phyloP scores from a whole-genome alignment of 2,113 vertebrate species.

The Talpa occidentalis region DNA sequence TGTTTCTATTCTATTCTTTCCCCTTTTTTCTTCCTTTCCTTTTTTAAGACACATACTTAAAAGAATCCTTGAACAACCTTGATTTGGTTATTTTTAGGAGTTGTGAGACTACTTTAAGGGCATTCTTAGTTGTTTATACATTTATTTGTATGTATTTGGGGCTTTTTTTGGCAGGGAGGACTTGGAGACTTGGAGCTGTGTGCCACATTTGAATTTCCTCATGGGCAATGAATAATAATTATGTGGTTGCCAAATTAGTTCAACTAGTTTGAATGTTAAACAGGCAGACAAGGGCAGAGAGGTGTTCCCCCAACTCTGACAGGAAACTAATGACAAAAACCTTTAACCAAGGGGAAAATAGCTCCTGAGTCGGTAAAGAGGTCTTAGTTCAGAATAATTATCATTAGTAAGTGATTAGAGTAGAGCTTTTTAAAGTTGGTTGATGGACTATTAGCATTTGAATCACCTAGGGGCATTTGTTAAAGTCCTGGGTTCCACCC shows the following conservation, averaged over 20 bases:
- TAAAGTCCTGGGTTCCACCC: neutral
- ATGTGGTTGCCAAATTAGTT: conserved; percentile 10
- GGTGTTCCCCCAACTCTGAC: neutral
- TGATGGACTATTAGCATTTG: conserved; percentile 32
- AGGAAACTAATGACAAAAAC: conserved; percentile 44
- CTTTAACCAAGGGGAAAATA: conserved; percentile 3
- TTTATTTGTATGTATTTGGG: neutral
- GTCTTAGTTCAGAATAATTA: conserved; percentile 44
- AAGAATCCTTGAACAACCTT: neutral
- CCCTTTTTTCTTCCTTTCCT: neutral
- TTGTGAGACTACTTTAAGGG: neutral
- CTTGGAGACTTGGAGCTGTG: neutral
- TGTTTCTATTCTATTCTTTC: neutral
- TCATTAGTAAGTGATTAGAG: conserved; percentile 1
- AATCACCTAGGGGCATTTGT: neutral
- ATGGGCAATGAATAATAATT: conserved; percentile 8
- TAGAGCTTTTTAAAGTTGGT: neutral
- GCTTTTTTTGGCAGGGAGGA: neutral
- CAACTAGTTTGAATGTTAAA: conserved; percentile 39
- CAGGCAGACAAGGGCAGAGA: neutral
- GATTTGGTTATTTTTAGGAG: neutral
- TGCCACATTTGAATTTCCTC: neutral
- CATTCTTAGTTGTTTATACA: neutral
- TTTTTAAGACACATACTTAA: neutral
- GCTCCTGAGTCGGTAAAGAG: neutral